Percentiles rank a stretch among this genome's conserved stretches.
Evolutionary conservation across 2,113 vertebrate species (phyloP).

Genomic region (Odocoileus virginianus): DNA sequence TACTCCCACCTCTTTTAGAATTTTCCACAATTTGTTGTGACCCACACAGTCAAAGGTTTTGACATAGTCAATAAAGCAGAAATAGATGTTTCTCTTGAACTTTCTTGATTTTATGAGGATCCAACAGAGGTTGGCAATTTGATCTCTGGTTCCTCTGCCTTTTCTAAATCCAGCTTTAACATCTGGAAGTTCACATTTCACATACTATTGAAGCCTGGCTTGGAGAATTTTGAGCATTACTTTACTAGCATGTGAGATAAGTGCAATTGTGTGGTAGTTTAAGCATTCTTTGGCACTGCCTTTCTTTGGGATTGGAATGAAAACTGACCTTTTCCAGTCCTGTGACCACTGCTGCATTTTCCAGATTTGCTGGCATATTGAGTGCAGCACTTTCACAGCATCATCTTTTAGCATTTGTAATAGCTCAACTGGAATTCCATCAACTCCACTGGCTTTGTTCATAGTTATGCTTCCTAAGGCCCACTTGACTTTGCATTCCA

Average conservation of each 20-base stretch:
- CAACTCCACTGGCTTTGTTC: background rate
- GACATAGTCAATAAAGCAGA: background rate
- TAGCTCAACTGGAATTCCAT: background rate
- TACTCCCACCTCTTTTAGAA: background rate
- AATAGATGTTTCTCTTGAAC: background rate
- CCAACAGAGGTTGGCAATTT: background rate
- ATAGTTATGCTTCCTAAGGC: background rate
- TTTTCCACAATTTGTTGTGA: background rate
- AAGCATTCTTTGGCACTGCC: background rate
- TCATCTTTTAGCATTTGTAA: background rate
- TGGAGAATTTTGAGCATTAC: background rate
- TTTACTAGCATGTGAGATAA: background rate
- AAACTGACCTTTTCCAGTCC: background rate
- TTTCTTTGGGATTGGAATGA: background rate
- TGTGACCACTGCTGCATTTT: background rate
- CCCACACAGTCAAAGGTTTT: background rate
- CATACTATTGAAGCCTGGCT: background rate
- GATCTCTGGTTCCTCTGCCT: background rate
- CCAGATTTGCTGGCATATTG: background rate
- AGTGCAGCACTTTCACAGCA: background rate
- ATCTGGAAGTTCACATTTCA: background rate
- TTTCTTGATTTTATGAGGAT: background rate
- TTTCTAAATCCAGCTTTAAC: background rate
- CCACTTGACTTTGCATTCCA: background rate
- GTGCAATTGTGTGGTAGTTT: rapidly evolving